Percentiles rank a stretch among this genome's conserved stretches.
Conservation (phyloP, 2,888 invertebrate genomes). For the Parnassius glacialis region DNA sequence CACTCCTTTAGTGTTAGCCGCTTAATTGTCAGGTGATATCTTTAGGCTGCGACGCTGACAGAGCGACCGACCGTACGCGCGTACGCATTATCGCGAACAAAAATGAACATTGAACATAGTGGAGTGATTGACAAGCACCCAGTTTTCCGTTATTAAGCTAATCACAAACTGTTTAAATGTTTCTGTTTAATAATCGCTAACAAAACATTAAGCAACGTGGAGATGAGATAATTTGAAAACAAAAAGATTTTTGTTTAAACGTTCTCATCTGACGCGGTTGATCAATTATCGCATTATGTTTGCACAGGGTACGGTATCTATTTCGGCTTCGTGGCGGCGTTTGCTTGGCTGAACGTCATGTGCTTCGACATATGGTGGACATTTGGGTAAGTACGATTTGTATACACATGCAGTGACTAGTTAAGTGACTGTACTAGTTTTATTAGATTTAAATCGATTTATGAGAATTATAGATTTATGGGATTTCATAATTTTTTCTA, state of each 20-base stretch:
- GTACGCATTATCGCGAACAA: no score
- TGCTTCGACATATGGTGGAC: slow-evolving; percentile 92
- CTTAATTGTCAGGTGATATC: no score
- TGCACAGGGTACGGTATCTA: slow-evolving; percentile 84
- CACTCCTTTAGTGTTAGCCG: no score
- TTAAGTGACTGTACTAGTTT: no score
- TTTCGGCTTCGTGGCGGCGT: slow-evolving; percentile 85
- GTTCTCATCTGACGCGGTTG: slow-evolving; percentile 28
- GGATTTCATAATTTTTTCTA: no score
- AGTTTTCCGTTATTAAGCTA: slow-evolving; percentile 20
- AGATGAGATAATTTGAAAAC: slow-evolving; percentile 35
- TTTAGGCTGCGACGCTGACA: no score
- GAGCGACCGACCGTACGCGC: no score
- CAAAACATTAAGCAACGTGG: slow-evolving; percentile 23
- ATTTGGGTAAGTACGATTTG: slow-evolving; percentile 83
- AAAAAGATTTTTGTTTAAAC: slow-evolving; percentile 35
- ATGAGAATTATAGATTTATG: no score
- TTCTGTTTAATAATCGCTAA: slow-evolving; percentile 11
- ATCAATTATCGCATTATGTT: slow-evolving; percentile 46
- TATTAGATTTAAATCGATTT: no score
- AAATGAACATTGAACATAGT: no score
- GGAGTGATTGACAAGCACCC: background rate
- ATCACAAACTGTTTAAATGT: slow-evolving; percentile 21
- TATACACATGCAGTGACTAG: no score
- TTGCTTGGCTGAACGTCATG: slow-evolving; percentile 89